Conservation (phyloP, 1,140 invertebrate species). For the Tetraneura akinire region DNA sequence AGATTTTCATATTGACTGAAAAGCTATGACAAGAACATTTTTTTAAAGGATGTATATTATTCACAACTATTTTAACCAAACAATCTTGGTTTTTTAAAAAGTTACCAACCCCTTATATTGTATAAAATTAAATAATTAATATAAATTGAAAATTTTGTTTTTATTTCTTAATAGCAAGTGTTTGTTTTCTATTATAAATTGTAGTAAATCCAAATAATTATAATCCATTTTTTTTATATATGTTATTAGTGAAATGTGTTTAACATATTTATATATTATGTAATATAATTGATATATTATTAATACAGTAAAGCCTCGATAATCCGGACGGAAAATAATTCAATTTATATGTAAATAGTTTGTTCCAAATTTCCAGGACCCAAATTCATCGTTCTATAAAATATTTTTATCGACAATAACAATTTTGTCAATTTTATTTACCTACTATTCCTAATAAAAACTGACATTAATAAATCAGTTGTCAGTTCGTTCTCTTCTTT, state of each 20-base stretch:
- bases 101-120: constrained; percentile 14
- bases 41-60: background rate
- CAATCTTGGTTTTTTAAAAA: constrained; percentile 2
- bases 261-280: background rate
- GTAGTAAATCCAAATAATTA: background rate
- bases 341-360: too few relatives aligned
- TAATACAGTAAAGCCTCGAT: too few relatives aligned
- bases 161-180: background rate
- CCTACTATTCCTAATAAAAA: too few relatives aligned
- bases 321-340: too few relatives aligned
- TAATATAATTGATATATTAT: too few relatives aligned
- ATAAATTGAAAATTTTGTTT: background rate
- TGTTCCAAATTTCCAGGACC: too few relatives aligned
- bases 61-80: background rate
- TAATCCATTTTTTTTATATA: background rate
- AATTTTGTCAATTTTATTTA: too few relatives aligned
- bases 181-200: constrained; percentile 7
- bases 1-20: constrained; percentile 30
- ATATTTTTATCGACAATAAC: too few relatives aligned
- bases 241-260: background rate
- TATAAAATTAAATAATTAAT: constrained; percentile 14
- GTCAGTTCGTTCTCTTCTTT: too few relatives aligned
- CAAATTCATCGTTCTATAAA: too few relatives aligned
- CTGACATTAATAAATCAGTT: too few relatives aligned
- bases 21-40: background rate